Evolutionary conservation across 1,140 invertebrate genomes (phyloP).

Genomic region (Pseudomyrmex sp.): DNA sequence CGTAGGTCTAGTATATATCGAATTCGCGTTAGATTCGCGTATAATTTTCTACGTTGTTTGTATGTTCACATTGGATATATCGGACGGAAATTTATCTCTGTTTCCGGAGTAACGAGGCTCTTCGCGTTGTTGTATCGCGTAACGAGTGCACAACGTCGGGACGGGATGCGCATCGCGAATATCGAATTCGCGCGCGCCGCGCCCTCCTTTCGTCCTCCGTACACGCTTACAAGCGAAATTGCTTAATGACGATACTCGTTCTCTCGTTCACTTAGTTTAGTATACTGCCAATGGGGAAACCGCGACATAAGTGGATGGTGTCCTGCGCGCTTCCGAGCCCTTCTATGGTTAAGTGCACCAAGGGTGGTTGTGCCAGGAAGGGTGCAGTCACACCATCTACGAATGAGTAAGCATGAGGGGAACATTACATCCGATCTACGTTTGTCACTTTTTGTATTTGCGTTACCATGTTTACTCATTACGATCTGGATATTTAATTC

Average conservation of each 20-base stretch:
- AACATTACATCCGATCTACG: slow-evolving; percentile 27
- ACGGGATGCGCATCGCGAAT: slow-evolving; percentile 51
- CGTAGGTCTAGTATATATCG: not conserved
- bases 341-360: slow-evolving; percentile 72
- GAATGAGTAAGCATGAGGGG: slow-evolving; percentile 57
- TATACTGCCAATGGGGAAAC: slow-evolving; percentile 76
- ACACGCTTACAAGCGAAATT: slow-evolving; percentile 72
- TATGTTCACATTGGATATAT: not conserved
- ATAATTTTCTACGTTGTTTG: slow-evolving; percentile 45
- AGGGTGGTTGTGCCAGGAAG: slow-evolving; percentile 61
- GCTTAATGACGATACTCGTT: slow-evolving; percentile 75
- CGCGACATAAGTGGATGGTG: slow-evolving; percentile 76
- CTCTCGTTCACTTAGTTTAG: slow-evolving; percentile 77
- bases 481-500: not conserved
- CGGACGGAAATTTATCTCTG: slow-evolving; percentile 33
- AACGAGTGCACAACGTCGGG: slow-evolving; percentile 45
- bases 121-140: slow-evolving; percentile 46
- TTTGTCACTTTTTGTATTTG: slow-evolving; percentile 36
- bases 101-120: slow-evolving; percentile 50
- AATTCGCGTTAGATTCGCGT: slow-evolving; percentile 32
- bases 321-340: slow-evolving; percentile 71
- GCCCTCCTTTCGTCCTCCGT: slow-evolving; percentile 56
- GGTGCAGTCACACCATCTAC: slow-evolving; percentile 71
- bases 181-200: slow-evolving; percentile 64
- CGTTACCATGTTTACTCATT: slow-evolving; percentile 22